Evolutionary conservation across 1,140 invertebrate genomes (phyloP).

Genomic region (Atopsyche davidsoni): DNA sequence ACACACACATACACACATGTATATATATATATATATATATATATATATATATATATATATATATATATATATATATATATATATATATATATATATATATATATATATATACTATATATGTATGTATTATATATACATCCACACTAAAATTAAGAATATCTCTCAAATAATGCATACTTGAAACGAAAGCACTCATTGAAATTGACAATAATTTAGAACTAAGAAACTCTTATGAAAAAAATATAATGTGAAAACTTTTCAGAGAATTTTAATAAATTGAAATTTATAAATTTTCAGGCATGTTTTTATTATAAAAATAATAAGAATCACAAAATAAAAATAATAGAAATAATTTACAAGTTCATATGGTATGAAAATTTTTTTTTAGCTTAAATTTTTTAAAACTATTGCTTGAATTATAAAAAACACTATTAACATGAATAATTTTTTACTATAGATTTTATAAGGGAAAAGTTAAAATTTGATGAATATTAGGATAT

Average conservation of each 20-base stretch:
- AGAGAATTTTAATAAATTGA: background rate
- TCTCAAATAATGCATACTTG: background rate
- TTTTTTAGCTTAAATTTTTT: background rate
- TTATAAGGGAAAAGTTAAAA: background rate
- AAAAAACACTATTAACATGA: background rate
- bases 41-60: background rate
- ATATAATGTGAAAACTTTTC: background rate
- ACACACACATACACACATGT: background rate
- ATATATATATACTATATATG: background rate
- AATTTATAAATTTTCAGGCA: background rate
- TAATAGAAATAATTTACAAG: background rate
- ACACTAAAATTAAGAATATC: background rate
- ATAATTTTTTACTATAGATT: background rate
- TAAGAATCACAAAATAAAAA: background rate
- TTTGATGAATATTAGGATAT: background rate
- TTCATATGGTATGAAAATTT: background rate
- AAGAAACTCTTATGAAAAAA: background rate
- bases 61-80: background rate
- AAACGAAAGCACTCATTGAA: background rate
- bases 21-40: background rate
- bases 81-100: background rate
- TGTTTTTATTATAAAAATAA: background rate
- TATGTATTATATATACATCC: background rate
- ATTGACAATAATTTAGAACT: background rate
- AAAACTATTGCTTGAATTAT: background rate